Evolutionary conservation across 2,888 invertebrate species (phyloP), one percentile per base, ranked within the genome.

Genomic region (Apantesis nais): DNA sequence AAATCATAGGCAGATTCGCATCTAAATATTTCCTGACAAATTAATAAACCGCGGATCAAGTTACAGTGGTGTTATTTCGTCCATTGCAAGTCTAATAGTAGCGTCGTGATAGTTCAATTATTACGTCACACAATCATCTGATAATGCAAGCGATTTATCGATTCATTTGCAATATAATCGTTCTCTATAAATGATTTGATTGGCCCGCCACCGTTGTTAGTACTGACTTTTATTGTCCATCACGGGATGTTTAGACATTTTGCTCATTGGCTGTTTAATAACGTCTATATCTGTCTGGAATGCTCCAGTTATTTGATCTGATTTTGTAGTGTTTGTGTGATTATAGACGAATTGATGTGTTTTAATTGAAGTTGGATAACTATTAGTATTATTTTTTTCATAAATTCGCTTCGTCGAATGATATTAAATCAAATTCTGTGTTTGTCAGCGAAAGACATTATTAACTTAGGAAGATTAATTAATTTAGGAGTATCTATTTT

Each of bases 61-160:
- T 60, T 72, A 71, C 52, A 34, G 14, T 72, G 73, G 70, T 58
- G n/a, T 68, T 72, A 61, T 67, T 75, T 74, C 73, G 81, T 78
- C 78, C 72, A 76, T 78, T 76, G 78, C 77, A 79, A 77, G 73
- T 79, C 74, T 85, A 90, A 88, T 85, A 78, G 82, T 72, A 62
- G 68, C 67, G 80, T 90, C 90, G 90, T 90, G 90, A 89, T 89
- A 90, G 90, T 86, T 84, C 89, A 84, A 69, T 65, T 68, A 48
- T 89, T 88, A 84, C 89, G 84, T 88, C 88, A 90, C 78, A 73
- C 77, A 83, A 79, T 81, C 71, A 76, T 79, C 77, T 82, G 82
- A 81, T 85, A 85, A 83, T 84, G 71, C 73, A 74, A 76, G 73
- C 83, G 84, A 87, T 85, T 85, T 88, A 86, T 85, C 83, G 81